phyloP scores from a whole-genome alignment of 1,140 invertebrate species.

The Microplitis mediator region DNA sequence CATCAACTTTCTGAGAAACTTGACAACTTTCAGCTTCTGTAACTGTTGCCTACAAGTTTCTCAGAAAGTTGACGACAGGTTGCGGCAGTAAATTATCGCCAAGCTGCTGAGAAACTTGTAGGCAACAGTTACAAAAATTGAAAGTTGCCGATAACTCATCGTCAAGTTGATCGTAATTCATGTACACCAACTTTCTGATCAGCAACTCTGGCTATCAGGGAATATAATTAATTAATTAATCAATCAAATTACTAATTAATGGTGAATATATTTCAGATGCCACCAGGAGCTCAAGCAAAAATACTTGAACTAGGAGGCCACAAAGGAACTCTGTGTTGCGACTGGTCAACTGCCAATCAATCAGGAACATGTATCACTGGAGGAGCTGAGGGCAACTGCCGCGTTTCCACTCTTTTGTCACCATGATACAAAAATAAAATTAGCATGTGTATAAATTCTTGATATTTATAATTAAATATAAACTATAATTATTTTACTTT shows the following conservation, averaged over 20 bases:
- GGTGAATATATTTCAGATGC: conserved; percentile 50
- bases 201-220: too few relatives aligned
- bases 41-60: too few relatives aligned
- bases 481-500: not conserved
- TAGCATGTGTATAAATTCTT: conserved; percentile 59
- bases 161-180: too few relatives aligned
- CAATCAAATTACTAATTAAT: not conserved
- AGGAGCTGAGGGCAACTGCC: conserved; percentile 67
- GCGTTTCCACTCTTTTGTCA: conserved; percentile 67
- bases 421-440: conserved; percentile 60
- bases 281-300: conserved; percentile 54
- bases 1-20: too few relatives aligned
- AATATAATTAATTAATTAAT: conserved; percentile 6
- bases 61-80: too few relatives aligned
- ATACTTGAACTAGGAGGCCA: conserved; percentile 67
- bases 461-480: conserved; percentile 21
- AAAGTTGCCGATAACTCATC: too few relatives aligned
- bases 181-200: too few relatives aligned
- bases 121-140: too few relatives aligned
- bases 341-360: conserved; percentile 71
- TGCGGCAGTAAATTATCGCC: too few relatives aligned
- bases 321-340: conserved; percentile 66
- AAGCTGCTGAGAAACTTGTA: too few relatives aligned
- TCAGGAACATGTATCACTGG: conserved; percentile 70
- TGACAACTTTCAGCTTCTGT: too few relatives aligned